phyloP scores from a whole-genome alignment of 2,888 invertebrate genomes.

The Yponomeuta plumbellus region DNA sequence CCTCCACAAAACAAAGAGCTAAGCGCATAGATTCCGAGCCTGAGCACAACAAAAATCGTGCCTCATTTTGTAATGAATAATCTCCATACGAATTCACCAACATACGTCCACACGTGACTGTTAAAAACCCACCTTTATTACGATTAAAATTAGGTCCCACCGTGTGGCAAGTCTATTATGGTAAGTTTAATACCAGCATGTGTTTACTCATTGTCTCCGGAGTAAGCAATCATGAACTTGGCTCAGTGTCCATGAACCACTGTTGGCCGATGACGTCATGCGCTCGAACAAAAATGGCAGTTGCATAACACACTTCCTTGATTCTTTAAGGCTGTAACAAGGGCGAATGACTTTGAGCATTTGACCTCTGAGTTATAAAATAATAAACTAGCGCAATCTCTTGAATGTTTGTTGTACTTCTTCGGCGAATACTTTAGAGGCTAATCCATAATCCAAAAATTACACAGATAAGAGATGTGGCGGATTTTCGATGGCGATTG shows the following conservation, averaged over 20 bases:
- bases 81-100: neutral
- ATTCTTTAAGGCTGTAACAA: slow-evolving; percentile 10
- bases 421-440: too few relatives aligned
- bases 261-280: slow-evolving; percentile 52
- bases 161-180: neutral
- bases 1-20: neutral
- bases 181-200: slow-evolving; percentile 2
- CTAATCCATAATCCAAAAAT: too few relatives aligned
- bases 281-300: slow-evolving; percentile 47
- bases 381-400: too few relatives aligned
- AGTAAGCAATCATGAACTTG: slow-evolving; percentile 44
- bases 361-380: too few relatives aligned
- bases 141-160: neutral
- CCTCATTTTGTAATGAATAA: slow-evolving; percentile 6
- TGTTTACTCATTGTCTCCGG: slow-evolving; percentile 23
- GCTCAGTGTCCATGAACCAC: slow-evolving; percentile 52
- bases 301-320: slow-evolving; percentile 52
- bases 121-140: neutral
- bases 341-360: too few relatives aligned
- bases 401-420: too few relatives aligned
- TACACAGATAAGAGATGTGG: too few relatives aligned
- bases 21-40: neutral
- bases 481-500: too few relatives aligned
- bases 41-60: slow-evolving; percentile 5
- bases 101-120: neutral